Evolutionary conservation across 2,113 vertebrate species (phyloP).

Genomic region (Capra hircus): DNA sequence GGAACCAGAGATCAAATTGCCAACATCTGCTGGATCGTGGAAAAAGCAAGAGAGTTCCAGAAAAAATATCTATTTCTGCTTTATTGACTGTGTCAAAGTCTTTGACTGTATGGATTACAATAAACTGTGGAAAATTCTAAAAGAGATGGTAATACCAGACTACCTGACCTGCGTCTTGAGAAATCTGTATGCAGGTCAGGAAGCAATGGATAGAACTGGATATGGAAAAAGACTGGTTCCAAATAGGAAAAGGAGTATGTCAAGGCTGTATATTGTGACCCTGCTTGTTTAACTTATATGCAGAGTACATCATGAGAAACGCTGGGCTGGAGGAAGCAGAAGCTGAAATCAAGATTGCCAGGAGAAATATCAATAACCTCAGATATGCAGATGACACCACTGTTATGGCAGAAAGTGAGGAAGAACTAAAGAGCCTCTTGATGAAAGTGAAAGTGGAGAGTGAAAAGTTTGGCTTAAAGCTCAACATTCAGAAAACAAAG

Average conservation of each 20-base stretch:
- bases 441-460: neutral
- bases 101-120: neutral
- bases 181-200: neutral
- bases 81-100: neutral
- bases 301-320: neutral
- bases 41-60: neutral
- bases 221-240: neutral
- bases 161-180: neutral
- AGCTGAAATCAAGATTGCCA: accelerated
- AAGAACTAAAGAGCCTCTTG: neutral
- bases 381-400: too few species aligned
- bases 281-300: neutral
- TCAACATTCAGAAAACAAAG: neutral
- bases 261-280: neutral
- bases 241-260: neutral
- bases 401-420: too few species aligned
- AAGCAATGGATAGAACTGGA: neutral
- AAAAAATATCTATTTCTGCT: neutral
- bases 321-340: too few species aligned
- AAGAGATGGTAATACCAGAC: neutral
- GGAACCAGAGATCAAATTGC: neutral
- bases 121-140: neutral
- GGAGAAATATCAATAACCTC: too few species aligned
- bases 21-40: accelerated
- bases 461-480: neutral